Percentiles rank a stretch among this genome's conserved stretches.
Conservation (phyloP, 2,113 vertebrate species). For the Dicerorhinus sumatrensis region DNA sequence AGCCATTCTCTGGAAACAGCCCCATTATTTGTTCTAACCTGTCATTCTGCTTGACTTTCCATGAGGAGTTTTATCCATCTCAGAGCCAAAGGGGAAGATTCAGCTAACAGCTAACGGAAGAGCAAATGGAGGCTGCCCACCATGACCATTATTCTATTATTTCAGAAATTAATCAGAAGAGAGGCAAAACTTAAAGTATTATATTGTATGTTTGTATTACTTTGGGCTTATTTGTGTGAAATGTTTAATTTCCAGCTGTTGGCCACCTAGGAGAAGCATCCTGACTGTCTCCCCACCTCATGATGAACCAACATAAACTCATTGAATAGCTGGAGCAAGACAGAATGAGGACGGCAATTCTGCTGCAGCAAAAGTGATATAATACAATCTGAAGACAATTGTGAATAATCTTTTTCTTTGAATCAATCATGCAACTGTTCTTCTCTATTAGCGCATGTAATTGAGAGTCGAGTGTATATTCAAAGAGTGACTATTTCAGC, state of each 20-base stretch:
- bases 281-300: not conserved
- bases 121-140: not conserved
- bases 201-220: not conserved
- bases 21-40: not conserved
- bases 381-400: constrained; percentile 62
- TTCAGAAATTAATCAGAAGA: not conserved
- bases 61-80: not conserved
- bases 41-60: not conserved
- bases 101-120: not conserved
- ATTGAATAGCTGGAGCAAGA: not conserved
- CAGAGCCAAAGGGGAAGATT: not conserved
- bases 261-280: not conserved
- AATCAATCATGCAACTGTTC: constrained; percentile 67
- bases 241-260: not conserved
- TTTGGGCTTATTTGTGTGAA: not conserved
- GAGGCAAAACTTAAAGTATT: not conserved
- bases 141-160: not conserved
- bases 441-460: constrained; percentile 74
- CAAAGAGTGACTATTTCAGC: constrained; percentile 55
- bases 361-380: constrained; percentile 4
- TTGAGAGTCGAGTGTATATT: constrained; percentile 50
- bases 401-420: constrained; percentile 66
- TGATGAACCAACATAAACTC: not conserved
- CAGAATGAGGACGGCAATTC: not conserved
- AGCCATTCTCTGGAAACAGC: not conserved